Conservation (phyloP, 2,888 invertebrate species). For the Chrysolina haemoptera region DNA sequence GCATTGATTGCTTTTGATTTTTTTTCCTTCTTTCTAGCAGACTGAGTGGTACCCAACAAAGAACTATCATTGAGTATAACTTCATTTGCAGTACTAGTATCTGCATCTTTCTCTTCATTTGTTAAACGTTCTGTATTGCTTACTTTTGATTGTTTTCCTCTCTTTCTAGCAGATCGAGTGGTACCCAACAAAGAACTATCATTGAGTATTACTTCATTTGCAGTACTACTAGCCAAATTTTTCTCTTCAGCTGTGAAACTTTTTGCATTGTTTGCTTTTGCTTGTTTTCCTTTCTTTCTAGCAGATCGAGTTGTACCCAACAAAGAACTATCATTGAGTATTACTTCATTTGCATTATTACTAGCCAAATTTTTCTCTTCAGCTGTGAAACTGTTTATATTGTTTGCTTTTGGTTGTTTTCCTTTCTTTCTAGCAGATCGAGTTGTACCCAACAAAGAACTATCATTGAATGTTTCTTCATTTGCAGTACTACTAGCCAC, state of each 20-base stretch:
- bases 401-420: not conserved
- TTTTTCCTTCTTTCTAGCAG: not conserved
- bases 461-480: not conserved
- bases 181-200: not conserved
- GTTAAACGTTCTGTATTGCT: too few relatives aligned
- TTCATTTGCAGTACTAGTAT: not conserved
- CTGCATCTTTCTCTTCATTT: too few relatives aligned
- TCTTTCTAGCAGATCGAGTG: not conserved
- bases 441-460: not conserved
- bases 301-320: not conserved
- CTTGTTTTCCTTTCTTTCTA: not conserved
- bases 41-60: not conserved
- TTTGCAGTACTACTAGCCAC: not conserved
- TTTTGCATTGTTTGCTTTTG: too few relatives aligned
- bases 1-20: too few relatives aligned
- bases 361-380: not conserved
- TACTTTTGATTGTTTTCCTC: too few relatives aligned
- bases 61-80: not conserved
- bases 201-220: not conserved
- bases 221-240: not conserved
- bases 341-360: not conserved
- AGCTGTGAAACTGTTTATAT: not conserved
- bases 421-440: not conserved
- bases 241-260: too few relatives aligned
- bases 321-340: not conserved